Conservation (phyloP, 2,797 vertebrate species). For the Aeoliscus strigatus region DNA sequence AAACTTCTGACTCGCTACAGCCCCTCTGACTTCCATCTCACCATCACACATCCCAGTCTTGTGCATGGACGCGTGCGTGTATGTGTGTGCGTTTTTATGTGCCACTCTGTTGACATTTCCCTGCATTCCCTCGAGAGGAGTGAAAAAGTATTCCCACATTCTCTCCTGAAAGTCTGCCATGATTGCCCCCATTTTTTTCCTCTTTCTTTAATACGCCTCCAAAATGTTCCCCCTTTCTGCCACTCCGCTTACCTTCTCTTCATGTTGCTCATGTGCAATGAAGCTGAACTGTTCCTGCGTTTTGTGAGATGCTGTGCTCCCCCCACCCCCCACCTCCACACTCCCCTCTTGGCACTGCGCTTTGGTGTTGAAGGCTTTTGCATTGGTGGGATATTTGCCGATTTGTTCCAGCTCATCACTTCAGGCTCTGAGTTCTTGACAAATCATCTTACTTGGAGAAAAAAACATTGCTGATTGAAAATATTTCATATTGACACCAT, state of each 20-base stretch:
- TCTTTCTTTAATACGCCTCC: conserved; percentile 32
- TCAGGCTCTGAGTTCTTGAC: conserved; percentile 14
- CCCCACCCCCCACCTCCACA: conserved; percentile 29
- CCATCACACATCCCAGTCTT: conserved; percentile 37
- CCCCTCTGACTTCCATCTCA: conserved; percentile 13
- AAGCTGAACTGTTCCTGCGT: conserved; percentile 39
- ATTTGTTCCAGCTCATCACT: conserved; percentile 37
- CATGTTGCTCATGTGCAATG: conserved; percentile 25
- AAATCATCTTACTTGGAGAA: conserved; percentile 12
- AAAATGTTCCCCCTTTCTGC: conserved; percentile 6
- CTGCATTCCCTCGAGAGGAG: conserved; percentile 46
- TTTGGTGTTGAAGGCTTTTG: conserved; percentile 17
- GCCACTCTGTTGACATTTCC: conserved; percentile 61
- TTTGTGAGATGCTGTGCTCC: conserved; percentile 31
- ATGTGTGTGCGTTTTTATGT: conserved; percentile 7
- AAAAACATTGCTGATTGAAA: conserved; percentile 7
- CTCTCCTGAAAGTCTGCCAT: conserved; percentile 53
- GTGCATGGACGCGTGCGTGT: conserved; percentile 13
- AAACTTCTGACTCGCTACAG: conserved; percentile 44
- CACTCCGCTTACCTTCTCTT: conserved; percentile 26
- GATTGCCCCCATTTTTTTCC: conserved; percentile 48
- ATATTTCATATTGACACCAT: too few species aligned
- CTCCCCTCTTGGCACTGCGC: too few species aligned
- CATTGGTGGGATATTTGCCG: conserved; percentile 7
- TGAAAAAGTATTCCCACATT: conserved; percentile 63